Evolutionary conservation across 2,797 vertebrate genomes (phyloP).

Genomic region (Sebastes matsubarae): DNA sequence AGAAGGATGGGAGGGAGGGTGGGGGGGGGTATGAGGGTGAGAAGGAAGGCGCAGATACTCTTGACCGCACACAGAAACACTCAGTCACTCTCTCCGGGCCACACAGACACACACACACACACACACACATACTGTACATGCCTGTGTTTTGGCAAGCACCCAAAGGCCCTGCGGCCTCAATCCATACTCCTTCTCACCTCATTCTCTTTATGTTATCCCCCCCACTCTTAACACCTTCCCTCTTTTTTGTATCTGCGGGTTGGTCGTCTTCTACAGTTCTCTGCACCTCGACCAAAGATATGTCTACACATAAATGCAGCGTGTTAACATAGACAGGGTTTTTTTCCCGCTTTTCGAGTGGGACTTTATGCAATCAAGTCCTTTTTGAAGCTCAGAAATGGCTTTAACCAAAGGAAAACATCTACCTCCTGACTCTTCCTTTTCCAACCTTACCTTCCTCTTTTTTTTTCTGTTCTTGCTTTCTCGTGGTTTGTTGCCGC

Average conservation of each 20-base stretch:
- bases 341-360: background rate
- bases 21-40: constrained; percentile 16
- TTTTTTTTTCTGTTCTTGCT: constrained; percentile 16
- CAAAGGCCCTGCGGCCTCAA: constrained; percentile 66
- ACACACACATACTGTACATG: constrained; percentile 48
- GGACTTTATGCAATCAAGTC: background rate
- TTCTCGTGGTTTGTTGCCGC: background rate
- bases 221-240: constrained; percentile 63
- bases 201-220: constrained; percentile 52
- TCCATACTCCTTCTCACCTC: constrained; percentile 62
- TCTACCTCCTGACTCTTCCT: background rate
- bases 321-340: background rate
- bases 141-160: constrained; percentile 70
- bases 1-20: constrained; percentile 17
- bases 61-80: constrained; percentile 62
- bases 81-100: constrained; percentile 60
- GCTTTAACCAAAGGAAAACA: background rate
- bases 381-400: background rate
- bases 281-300: constrained; percentile 24
- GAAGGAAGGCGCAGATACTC: constrained; percentile 34
- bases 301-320: constrained; percentile 24
- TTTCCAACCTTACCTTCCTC: background rate
- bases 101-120: constrained; percentile 54
- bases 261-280: constrained; percentile 39
- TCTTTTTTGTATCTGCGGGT: constrained; percentile 50